Evolutionary conservation across 2,797 vertebrate genomes (phyloP).

Genomic region (Gadopsis marmoratus): DNA sequence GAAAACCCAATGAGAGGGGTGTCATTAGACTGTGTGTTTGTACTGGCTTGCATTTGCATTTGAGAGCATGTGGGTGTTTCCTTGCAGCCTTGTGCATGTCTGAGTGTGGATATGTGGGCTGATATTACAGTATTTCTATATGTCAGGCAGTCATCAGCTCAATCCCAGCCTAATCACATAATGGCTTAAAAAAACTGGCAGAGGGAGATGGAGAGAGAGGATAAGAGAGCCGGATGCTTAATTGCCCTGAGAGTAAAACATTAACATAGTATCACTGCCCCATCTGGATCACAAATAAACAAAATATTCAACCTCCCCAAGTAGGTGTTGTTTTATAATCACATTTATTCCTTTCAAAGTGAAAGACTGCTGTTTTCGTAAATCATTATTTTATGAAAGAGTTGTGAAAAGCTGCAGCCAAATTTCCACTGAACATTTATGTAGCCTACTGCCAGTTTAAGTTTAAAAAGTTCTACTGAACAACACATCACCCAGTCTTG

Average conservation of each 20-base stretch:
- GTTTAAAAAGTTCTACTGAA: too few species aligned
- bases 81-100: slow-evolving; percentile 25
- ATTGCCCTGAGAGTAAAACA: slow-evolving; percentile 50
- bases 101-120: slow-evolving; percentile 36
- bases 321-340: slow-evolving; percentile 3
- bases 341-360: not conserved
- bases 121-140: slow-evolving; percentile 51
- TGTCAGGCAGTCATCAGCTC: slow-evolving; percentile 64
- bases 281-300: slow-evolving; percentile 34
- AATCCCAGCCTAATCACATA: slow-evolving; percentile 63
- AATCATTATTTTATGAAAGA: slow-evolving; percentile 1
- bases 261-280: slow-evolving; percentile 41
- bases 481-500: not conserved
- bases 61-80: slow-evolving; percentile 44
- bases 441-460: too few species aligned
- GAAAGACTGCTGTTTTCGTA: not conserved
- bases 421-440: not conserved
- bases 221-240: slow-evolving; percentile 27
- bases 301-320: not conserved
- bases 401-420: not conserved
- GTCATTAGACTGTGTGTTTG: slow-evolving; percentile 35
- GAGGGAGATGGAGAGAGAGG: slow-evolving; percentile 31
- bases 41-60: slow-evolving; percentile 14
- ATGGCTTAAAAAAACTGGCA: slow-evolving; percentile 57
- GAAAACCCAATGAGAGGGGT: slow-evolving; percentile 50